Percentiles rank a stretch among this genome's conserved stretches.
These are phyloP conservation scores for Andrena bucephala DNA, from an alignment of 2,888 invertebrate genomes.

Conservation along the genomic window DNA sequence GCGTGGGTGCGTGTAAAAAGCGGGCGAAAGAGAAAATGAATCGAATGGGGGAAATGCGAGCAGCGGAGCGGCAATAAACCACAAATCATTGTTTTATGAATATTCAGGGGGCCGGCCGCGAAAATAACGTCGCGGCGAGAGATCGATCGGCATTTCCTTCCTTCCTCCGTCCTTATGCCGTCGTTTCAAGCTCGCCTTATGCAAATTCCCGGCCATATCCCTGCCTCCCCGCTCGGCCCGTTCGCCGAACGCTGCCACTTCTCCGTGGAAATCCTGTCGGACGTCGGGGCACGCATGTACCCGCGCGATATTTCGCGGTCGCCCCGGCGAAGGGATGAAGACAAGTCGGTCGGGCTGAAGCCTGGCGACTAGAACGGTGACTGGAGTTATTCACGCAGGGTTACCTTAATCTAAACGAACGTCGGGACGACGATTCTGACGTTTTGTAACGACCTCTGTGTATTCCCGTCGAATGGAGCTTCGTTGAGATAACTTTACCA, in stretches of 20 bases:
- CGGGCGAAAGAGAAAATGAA: conserved; percentile 70
- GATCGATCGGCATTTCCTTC: conserved; percentile 78
- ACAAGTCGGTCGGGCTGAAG: conserved; percentile 1
- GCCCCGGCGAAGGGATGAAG: conserved; percentile 16
- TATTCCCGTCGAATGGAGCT: background rate
- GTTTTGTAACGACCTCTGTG: background rate
- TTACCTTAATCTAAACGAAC: background rate
- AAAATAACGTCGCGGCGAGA: conserved; percentile 70
- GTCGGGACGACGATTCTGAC: background rate
- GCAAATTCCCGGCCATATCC: conserved; percentile 60
- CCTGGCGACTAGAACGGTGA: background rate
- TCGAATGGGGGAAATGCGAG: conserved; percentile 69
- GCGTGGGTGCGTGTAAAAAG: conserved; percentile 46
- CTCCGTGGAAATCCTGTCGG: conserved; percentile 36
- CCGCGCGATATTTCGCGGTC: conserved; percentile 9
- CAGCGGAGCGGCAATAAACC: conserved; percentile 72
- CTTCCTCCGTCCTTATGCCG: conserved; percentile 72
- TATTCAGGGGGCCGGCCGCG: conserved; percentile 70
- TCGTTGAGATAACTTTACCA: background rate
- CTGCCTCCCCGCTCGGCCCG: background rate
- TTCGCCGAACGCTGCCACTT: conserved; percentile 9
- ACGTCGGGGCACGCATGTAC: conserved; percentile 27
- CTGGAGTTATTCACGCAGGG: conserved; percentile 3
- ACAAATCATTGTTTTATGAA: conserved; percentile 81
- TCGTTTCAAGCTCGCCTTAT: conserved; percentile 70